Conservation (phyloP, 2,888 invertebrate genomes). For the Caenorhabditis drosophilae region DNA sequence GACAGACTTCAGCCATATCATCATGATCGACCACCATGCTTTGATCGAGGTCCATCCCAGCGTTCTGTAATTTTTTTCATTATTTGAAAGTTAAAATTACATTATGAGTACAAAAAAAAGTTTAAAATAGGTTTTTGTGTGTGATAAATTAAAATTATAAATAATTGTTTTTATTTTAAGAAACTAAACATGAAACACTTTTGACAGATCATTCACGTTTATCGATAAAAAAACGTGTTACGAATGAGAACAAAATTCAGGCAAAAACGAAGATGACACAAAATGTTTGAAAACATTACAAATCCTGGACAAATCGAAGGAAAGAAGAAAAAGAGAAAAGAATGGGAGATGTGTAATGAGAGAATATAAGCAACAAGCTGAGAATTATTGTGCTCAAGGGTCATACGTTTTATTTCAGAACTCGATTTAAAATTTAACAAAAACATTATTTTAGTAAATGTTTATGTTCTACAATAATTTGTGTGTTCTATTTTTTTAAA, state of each 20-base stretch:
- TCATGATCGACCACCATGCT: conserved; percentile 31
- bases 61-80: conserved; percentile 8
- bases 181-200: not conserved
- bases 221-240: not conserved
- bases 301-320: conserved; percentile 25
- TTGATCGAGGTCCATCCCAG: conserved; percentile 41
- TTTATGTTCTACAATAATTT: too few relatives aligned
- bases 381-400: too few relatives aligned
- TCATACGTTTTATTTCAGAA: too few relatives aligned
- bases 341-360: conserved; percentile 34
- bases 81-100: too few relatives aligned
- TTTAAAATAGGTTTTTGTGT: too few relatives aligned
- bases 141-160: too few relatives aligned
- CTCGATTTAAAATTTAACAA: too few relatives aligned
- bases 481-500: too few relatives aligned
- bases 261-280: conserved; percentile 32
- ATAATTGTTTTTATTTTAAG: not conserved
- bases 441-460: too few relatives aligned
- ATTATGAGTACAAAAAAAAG: too few relatives aligned
- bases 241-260: conserved; percentile 6
- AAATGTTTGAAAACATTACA: conserved; percentile 44
- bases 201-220: not conserved
- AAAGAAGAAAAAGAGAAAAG: conserved; percentile 25
- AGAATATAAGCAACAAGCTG: conserved; percentile 39
- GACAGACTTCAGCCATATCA: conserved; percentile 24